Base-by-base conservation (phyloP, 2,888 invertebrate species). In the Caenorhabditis zanzibari region DNA sequence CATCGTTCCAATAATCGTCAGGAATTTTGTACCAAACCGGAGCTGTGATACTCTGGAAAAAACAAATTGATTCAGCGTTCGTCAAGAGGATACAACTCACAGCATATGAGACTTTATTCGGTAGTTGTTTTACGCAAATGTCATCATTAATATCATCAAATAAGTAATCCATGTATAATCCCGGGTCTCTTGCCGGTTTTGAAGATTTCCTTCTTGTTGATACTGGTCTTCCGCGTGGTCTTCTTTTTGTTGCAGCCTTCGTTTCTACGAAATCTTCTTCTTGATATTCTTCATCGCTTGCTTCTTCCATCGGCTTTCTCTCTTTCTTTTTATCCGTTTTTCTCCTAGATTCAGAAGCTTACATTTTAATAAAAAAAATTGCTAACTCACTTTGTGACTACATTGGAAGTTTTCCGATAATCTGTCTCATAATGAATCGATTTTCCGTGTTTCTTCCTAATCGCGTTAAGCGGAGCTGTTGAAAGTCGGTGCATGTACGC, bases 401-500 rank as follows among this genome's bases (percentile, higher is more conserved):
- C 5, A n/a, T 26, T 47, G 6, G 49, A 14, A 7, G 38, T 35
- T 35, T 59, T 72, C 1, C 72, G 72, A 9, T 66, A 54, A 14
- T 77, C 77, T 9, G 32, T 69, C 32, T 73, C 71, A 16, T 63
- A 73, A 49, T 73, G 54, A 58, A 76, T 58, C 28, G 66, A 64
- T 58, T 73, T 47, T 0, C 52, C 66, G 28, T 68, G 69, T 22
- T 77, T 77, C n/a, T 64, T 81, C 5, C 84, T 66, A 26, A 74
- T 49, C 0, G 47, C 47, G 14, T 52, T 56, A 3, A 69, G 44
- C 10, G 84, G 81, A 38, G 61, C 73, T 7, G 41, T 64, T 2
- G 84, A 73, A 16, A 79, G 1, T 2, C 73, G 68, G n/a, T 73
- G 41, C 26, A 79, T 59, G 58, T 81, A 84, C 7, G 61, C 26